These are phyloP conservation scores for Charaxes varanes DNA, from an alignment of 1,140 invertebrate species.

Conservation along the genomic window DNA sequence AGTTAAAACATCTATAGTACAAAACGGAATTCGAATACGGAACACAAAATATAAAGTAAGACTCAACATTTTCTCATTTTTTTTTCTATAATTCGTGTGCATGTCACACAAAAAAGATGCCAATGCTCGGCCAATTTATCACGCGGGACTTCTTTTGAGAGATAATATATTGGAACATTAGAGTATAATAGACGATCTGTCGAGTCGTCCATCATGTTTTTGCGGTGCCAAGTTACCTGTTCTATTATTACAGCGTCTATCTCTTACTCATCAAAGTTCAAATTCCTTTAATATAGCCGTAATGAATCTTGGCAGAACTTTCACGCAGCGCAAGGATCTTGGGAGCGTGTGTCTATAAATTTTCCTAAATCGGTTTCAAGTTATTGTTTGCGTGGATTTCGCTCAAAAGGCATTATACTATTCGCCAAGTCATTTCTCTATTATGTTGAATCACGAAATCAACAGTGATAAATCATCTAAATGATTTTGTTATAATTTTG, in stretches of 20 bases:
- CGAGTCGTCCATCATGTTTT: constrained; percentile 47
- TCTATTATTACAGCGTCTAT: constrained; percentile 5
- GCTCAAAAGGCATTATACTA: constrained; percentile 27
- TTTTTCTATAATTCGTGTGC: constrained; percentile 32
- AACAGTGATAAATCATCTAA: constrained; percentile 21
- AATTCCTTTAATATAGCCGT: not conserved
- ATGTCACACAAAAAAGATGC: constrained; percentile 35
- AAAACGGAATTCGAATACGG: too few relatives aligned
- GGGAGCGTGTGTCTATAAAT: constrained; percentile 42
- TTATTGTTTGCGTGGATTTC: constrained; percentile 38
- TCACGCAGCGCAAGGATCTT: constrained; percentile 36
- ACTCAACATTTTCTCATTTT: too few relatives aligned
- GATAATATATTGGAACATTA: constrained; percentile 67
- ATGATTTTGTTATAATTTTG: constrained; percentile 8
- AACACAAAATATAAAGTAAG: too few relatives aligned
- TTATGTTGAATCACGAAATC: constrained; percentile 24
- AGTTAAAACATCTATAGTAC: too few relatives aligned
- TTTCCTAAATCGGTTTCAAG: constrained; percentile 39
- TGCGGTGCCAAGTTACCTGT: constrained; percentile 16
- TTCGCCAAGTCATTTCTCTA: constrained; percentile 34
- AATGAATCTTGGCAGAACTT: constrained; percentile 19
- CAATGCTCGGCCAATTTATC: constrained; percentile 53
- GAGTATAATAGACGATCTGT: constrained; percentile 48
- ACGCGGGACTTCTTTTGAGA: constrained; percentile 48
- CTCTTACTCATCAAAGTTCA: constrained; percentile 10